Conservation (phyloP, 1,140 invertebrate genomes). For the Calephelis virginiensis region DNA sequence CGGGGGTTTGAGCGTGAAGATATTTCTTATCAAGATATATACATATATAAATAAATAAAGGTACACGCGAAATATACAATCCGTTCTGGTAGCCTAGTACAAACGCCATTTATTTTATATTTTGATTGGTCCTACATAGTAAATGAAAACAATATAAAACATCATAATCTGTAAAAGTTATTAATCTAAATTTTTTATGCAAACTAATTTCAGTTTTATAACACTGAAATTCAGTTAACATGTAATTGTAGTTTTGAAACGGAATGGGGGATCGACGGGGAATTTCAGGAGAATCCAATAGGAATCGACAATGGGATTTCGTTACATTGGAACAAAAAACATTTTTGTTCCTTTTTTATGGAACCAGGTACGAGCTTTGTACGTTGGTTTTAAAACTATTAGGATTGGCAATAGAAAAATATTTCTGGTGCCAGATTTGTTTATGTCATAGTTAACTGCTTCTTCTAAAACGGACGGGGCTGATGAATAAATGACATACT, state of each 20-base stretch:
- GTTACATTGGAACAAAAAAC: slow-evolving; percentile 35
- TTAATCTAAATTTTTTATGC: too few species aligned
- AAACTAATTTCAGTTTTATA: too few species aligned
- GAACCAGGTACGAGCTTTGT: slow-evolving; percentile 27
- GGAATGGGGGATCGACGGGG: slow-evolving; percentile 33
- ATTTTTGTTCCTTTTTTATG: slow-evolving; percentile 32
- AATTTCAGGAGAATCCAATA: slow-evolving; percentile 29
- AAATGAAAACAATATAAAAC: not conserved
- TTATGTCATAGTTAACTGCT: not conserved
- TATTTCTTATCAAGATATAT: too few species aligned
- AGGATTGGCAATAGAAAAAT: not conserved
- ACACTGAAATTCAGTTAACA: not conserved
- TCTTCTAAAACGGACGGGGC: too few species aligned
- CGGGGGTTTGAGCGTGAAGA: too few species aligned
- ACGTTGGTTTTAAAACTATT: not conserved
- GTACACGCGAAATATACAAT: too few species aligned
- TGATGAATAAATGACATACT: too few species aligned
- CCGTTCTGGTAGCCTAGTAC: too few species aligned
- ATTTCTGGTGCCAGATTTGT: not conserved
- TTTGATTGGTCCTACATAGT: too few species aligned
- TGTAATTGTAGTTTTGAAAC: slow-evolving; percentile 27
- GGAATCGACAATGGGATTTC: slow-evolving; percentile 32
- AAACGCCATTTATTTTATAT: too few species aligned
- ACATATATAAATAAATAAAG: too few species aligned
- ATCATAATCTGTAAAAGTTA: too few species aligned